Conservation (phyloP, 2,888 invertebrate species). For the Desoria tigrina region DNA sequence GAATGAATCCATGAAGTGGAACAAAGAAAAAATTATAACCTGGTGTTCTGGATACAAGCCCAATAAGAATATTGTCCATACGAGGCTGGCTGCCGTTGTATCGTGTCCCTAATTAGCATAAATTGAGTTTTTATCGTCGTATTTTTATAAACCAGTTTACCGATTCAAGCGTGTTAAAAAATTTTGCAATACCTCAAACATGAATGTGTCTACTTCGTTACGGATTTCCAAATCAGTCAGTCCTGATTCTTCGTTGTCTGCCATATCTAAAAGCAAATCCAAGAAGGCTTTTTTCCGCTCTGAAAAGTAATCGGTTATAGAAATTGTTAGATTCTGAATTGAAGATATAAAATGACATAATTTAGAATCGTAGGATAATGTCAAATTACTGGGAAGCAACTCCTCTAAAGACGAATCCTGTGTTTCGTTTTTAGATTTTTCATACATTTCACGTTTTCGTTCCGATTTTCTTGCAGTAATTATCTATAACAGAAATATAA, state of each 20-base stretch:
- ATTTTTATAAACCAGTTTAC: no score
- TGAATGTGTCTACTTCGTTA: constrained; percentile 25
- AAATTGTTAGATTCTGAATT: no score
- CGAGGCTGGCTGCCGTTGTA: constrained; percentile 35
- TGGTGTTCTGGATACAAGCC: constrained; percentile 23
- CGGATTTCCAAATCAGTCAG: constrained; percentile 20
- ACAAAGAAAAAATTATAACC: neutral
- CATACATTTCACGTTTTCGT: neutral
- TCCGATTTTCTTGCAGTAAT: constrained; percentile 20
- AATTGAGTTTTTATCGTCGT: neutral
- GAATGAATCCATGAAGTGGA: no score
- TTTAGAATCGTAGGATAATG: no score
- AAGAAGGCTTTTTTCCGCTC: constrained; percentile 19
- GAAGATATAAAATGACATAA: no score
- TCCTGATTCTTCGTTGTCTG: constrained; percentile 2
- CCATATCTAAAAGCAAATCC: constrained; percentile 20
- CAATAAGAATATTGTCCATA: constrained; percentile 26
- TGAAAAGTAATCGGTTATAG: constrained; percentile 7
- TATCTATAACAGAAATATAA: constrained; percentile 8
- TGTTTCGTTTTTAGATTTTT: no score
- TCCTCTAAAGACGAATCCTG: no score
- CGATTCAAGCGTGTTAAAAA: neutral
- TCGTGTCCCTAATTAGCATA: constrained; percentile 38
- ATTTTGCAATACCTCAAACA: constrained; percentile 20
- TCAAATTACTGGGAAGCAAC: no score